Evolutionary conservation across 1,140 invertebrate species (phyloP), one percentile per base, ranked within the genome.

Genomic region (Platorchestia sp.): DNA sequence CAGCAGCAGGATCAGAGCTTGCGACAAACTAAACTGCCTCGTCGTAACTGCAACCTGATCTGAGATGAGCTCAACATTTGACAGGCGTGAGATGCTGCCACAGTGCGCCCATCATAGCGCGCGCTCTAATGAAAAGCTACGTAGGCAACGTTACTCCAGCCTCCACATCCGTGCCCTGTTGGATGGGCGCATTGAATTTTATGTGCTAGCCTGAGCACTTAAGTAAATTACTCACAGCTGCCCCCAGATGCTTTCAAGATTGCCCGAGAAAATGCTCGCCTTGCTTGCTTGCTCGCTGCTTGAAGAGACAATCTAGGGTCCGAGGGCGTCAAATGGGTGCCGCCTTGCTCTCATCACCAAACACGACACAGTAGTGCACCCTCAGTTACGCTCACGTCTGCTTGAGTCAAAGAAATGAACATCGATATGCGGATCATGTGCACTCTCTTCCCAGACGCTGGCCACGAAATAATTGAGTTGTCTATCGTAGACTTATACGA

Each of bases 181-280:
- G 59, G 59, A 75, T 75, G 59, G 27, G 59, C 59, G 36, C 43
- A 89, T 89, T 89, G 87, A 89, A 89, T 89, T 89, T 89, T 89
- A 89, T 89, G 87, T 41, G 43, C 87, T 89, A 41, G n/a, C 43
- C 43, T 41, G 87, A 44, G 87, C 87, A 89, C 87, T 89, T 44
- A 89, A 89, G 87, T 89, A 89, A 89, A 89, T 89, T 89, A 89
- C 41, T 44, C 87, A 44, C 87, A 42, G 87, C 87, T 89, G n/a
- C 59, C 59, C 59, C 47, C 59, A 10, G 36, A 75, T 19, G 59
- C 59, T 75, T 36, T 10, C 59, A 36, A 75, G 59, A 75, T 75
- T 75, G 27, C 59, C 59, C 27, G 27, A 75, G 27, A 75, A 75
- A 75, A 36, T 75, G 59, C 36, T 75, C 59, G 27, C 59, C 27